Conservation (phyloP, 2,113 vertebrate species). For the Paradisaea rubra region DNA sequence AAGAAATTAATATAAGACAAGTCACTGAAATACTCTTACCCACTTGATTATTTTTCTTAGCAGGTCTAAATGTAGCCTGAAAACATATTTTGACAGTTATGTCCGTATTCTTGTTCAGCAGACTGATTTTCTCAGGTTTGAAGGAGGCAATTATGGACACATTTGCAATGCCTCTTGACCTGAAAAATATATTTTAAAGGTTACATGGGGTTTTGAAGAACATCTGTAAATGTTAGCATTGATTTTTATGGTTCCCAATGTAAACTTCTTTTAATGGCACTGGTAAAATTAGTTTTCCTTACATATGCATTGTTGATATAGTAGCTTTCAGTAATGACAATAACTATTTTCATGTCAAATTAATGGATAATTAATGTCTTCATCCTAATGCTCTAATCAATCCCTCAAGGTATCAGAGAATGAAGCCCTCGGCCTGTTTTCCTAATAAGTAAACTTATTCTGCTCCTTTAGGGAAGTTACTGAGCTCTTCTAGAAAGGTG, state of each 20-base stretch:
- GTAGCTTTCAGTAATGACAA: background rate
- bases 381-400: background rate
- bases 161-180: constrained; percentile 83
- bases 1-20: background rate
- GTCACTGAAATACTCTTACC: constrained; percentile 70
- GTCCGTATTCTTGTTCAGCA: constrained; percentile 80
- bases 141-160: constrained; percentile 76
- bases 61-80: constrained; percentile 78
- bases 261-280: background rate
- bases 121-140: constrained; percentile 82
- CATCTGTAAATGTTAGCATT: background rate
- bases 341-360: background rate
- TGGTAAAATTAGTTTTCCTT: background rate
- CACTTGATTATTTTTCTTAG: constrained; percentile 68
- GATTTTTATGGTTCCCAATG: background rate
- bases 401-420: background rate
- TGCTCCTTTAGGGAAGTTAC: background rate
- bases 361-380: background rate
- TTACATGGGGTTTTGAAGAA: background rate
- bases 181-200: constrained; percentile 62
- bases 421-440: background rate
- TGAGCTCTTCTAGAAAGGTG: background rate
- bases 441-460: background rate
- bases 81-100: constrained; percentile 81
- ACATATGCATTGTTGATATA: background rate